Conservation (phyloP, 1,140 invertebrate species). For the Polyergus mexicanus region DNA sequence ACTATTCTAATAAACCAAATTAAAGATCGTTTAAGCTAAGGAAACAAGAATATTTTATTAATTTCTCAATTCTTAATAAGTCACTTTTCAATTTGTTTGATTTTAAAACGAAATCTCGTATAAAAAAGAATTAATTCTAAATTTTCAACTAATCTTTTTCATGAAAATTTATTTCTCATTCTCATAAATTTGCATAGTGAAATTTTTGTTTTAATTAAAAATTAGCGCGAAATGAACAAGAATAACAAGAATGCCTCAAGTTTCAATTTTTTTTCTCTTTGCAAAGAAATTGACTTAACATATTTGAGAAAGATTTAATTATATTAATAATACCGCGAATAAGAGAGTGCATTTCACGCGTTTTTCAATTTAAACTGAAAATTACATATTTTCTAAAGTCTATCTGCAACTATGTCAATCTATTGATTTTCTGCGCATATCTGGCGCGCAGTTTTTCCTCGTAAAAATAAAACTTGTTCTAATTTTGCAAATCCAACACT, state of each 20-base stretch:
- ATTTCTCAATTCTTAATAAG: too few species aligned
- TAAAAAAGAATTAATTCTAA: too few species aligned
- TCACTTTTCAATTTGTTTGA: too few species aligned
- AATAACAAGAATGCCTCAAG: neutral
- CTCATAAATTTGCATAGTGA: neutral
- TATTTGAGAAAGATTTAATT: neutral
- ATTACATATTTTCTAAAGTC: neutral
- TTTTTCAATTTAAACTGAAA: neutral
- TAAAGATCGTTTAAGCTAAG: too few species aligned
- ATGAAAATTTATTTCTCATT: too few species aligned
- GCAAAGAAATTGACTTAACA: neutral
- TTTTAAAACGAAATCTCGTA: too few species aligned
- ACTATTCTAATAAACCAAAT: neutral
- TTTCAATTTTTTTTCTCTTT: neutral
- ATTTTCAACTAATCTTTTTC: too few species aligned
- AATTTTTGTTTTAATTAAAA: neutral
- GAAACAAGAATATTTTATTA: too few species aligned
- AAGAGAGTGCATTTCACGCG: neutral
- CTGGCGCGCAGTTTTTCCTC: neutral
- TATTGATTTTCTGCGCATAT: conserved; percentile 8
- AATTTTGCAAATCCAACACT: conserved; percentile 17
- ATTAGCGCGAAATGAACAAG: neutral
- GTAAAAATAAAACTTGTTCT: neutral
- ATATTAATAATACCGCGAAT: neutral
- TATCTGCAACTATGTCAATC: neutral